Evolutionary conservation across 2,113 vertebrate species (phyloP), one percentile per base, ranked within the genome.

Genomic region (Chaetodon trifascialis): DNA sequence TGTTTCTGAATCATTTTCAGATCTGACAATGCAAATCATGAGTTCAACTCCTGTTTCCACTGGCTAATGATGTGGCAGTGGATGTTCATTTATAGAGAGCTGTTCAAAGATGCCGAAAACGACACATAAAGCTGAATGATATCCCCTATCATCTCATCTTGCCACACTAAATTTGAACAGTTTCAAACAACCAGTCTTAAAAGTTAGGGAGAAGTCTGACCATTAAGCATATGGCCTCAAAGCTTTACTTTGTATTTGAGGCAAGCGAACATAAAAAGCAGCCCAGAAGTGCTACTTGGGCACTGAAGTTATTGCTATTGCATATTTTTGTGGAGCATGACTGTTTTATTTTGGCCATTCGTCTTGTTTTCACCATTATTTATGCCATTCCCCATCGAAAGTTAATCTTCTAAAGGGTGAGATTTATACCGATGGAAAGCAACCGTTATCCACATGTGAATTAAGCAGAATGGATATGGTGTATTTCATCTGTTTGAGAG

Each of bases 291-390:
- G 72, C 71, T 73, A 52, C 74, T 77, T 74, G 11, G 38, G 11
- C 73, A 52, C 54, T 60, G n/a, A 86, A 88, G 47, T 89, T 83
- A 88, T 67, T 74, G 83, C 76, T 49, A 42, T 78, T 79, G 80
- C 79, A 77, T 89, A 76, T 86, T 87, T 89, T 86, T 73, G 73
- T 79, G 46, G 62, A 54, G 78, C 49, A 81, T 83, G 88, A 83
- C 89, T 79, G 88, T 83, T 91, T 93, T 85, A 90, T 89, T 90
- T 75, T 19, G 70, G 65, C 75, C 58, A 83, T 90, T 91, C 75
- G 59, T 93, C 80, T 92, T 66, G 62, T 65, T 76, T 73, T 80
- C 79, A 80, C 38, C 75, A 67, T 90, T 90, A 89, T 92, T 91
- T 84, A 88, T 84, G 58, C 63, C 64, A 15, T 54, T 74, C 67